phyloP scores from a whole-genome alignment of 2,113 vertebrate genomes.

The Meles meles region DNA sequence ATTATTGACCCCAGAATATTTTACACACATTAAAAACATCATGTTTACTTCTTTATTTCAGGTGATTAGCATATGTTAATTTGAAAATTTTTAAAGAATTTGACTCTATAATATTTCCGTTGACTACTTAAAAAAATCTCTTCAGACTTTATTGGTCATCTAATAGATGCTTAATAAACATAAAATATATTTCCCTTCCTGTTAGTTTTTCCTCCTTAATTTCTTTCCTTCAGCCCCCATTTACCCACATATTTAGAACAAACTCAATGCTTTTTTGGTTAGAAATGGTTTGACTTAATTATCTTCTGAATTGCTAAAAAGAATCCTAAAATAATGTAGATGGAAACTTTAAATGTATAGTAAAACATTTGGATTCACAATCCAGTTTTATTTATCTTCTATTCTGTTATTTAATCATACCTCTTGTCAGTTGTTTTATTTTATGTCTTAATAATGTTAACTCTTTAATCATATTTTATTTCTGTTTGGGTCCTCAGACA shows the following conservation, averaged over 20 bases:
- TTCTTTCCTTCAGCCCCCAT: not conserved
- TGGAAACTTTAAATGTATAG: not conserved
- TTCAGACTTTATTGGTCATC: not conserved
- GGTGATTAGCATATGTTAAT: not conserved
- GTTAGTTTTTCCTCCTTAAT: not conserved
- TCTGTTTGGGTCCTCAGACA: not conserved
- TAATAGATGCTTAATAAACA: not conserved
- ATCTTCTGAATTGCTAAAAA: not conserved
- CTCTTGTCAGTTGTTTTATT: not conserved
- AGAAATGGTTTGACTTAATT: conserved; percentile 6
- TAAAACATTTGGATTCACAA: not conserved
- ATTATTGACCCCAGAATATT: not conserved
- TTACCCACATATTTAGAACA: not conserved
- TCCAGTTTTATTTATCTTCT: not conserved
- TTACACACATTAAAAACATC: not conserved
- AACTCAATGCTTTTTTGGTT: not conserved
- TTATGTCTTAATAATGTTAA: not conserved
- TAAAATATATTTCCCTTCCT: not conserved
- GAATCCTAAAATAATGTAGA: not conserved
- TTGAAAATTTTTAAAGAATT: not conserved
- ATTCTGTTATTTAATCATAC: not conserved
- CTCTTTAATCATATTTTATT: conserved; percentile 1
- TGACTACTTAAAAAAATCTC: not conserved
- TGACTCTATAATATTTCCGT: not conserved
- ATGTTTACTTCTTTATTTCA: not conserved